These are phyloP conservation scores for Patella caerulea DNA, from an alignment of 2,888 invertebrate species.

Conservation along the genomic window DNA sequence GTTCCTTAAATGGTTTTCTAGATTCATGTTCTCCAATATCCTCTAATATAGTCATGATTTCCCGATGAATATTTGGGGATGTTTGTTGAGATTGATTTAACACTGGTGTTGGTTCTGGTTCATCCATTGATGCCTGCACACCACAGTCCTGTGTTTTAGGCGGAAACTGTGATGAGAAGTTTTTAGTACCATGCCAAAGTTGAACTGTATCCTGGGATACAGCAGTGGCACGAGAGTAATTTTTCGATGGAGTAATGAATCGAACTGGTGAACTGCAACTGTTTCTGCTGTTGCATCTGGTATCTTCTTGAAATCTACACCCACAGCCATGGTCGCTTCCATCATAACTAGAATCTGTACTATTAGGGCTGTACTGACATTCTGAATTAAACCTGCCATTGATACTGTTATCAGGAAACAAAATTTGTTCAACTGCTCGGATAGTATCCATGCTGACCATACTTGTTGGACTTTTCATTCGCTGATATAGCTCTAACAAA, in stretches of 20 bases:
- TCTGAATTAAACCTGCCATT: constrained; percentile 12
- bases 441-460: constrained; percentile 60
- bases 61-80: constrained; percentile 39
- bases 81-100: constrained; percentile 41
- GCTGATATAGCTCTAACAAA: constrained; percentile 61
- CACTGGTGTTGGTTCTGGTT: constrained; percentile 15
- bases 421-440: constrained; percentile 55
- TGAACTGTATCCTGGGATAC: constrained; percentile 60
- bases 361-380: background rate
- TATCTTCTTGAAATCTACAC: background rate
- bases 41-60: constrained; percentile 32
- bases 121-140: constrained; percentile 53
- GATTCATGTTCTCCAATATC: constrained; percentile 28
- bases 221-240: constrained; percentile 46
- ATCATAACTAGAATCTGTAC: constrained; percentile 1
- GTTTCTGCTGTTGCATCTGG: constrained; percentile 5
- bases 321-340: constrained; percentile 6
- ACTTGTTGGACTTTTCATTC: constrained; percentile 56
- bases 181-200: constrained; percentile 64
- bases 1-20: constrained; percentile 15
- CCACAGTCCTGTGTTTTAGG: constrained; percentile 62
- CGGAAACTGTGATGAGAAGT: constrained; percentile 63
- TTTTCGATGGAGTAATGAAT: constrained; percentile 40
- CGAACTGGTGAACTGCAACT: constrained; percentile 32
- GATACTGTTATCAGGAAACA: constrained; percentile 43